Evolutionary conservation across 2,888 invertebrate species (phyloP), one percentile per base, ranked within the genome.

Genomic region (Orchesellides sinensis): DNA sequence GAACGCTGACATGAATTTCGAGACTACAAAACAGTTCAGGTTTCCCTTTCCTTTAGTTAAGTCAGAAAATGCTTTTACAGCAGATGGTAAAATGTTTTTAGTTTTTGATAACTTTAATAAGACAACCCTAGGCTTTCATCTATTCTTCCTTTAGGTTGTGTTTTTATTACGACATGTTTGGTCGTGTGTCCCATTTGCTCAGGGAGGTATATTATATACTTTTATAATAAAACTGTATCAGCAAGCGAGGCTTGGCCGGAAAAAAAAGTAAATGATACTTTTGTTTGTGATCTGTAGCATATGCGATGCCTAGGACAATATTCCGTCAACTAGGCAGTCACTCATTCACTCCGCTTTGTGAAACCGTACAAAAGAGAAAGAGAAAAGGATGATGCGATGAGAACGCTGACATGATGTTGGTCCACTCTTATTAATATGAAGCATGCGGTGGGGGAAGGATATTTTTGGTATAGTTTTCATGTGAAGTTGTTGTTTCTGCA

Each of bases 191-290:
- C 70, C 59, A 73, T 66, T 72, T 70, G 56, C 12, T 45, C 40
- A 14, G 12, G 40, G 10, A 32, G 32, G 52, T 68, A 27, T 69
- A 52, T 70, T 61, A 61, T 52, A 63, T 74, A 65, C 45, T 65
- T 63, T 63, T 63, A 49, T 66, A 65, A 29, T 23, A 17, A 61
- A 72, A 70, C 35, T 27, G 54, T n/a, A n/a, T n/a, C n/a, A 79
- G 69, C 61, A 35, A 21, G 52, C 10, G n/a, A 70, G 52, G 63
- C 79, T 70, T 56, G 54, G 73, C 66, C 70, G 59, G 59, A 66
- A n/a, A n/a, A n/a, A n/a, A n/a, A 80, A 73, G 66, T 66, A 80
- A 79, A 80, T 80, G 80, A 80, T 80, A 73, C 73, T 73, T 73
- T 56, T 56, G 61, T 68, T 69, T 77, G 75, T 63, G 66, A 45